Evolutionary conservation across 2,797 vertebrate species (phyloP).

Genomic region (Brachyrhaphis roseni): DNA sequence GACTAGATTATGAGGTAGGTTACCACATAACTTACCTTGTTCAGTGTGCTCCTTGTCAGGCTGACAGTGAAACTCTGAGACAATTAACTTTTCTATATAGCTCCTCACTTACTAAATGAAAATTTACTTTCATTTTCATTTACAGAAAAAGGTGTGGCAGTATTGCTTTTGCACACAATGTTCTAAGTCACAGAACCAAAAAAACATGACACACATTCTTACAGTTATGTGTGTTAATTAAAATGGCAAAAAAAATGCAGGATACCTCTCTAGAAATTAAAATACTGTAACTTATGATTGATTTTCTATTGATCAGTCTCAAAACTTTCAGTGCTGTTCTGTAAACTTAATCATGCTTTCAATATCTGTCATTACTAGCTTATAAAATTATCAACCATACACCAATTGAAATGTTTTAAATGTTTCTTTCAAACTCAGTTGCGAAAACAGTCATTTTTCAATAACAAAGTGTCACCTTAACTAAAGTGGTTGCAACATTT

Average conservation of each 20-base stretch:
- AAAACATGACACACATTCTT: background rate
- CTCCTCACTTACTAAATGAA: too few species aligned
- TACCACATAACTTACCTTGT: conserved; percentile 7
- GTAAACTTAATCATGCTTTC: background rate
- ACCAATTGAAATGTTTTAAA: background rate
- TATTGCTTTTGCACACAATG: background rate
- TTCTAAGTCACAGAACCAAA: background rate
- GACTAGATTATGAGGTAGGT: too few species aligned
- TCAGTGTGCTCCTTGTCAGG: background rate
- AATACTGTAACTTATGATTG: background rate
- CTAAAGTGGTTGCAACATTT: background rate
- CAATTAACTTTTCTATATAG: background rate
- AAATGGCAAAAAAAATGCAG: background rate
- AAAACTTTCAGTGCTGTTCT: background rate
- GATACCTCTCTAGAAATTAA: background rate
- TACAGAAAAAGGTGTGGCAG: conserved; percentile 6
- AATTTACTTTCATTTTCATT: conserved; percentile 33
- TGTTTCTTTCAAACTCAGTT: background rate
- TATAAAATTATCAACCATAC: background rate
- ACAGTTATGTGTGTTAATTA: background rate
- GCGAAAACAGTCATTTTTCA: background rate
- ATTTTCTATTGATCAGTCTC: background rate
- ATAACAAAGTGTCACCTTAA: background rate
- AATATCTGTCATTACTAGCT: background rate
- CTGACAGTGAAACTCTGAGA: background rate